Evolutionary conservation across 2,888 invertebrate genomes (phyloP), one percentile per base, ranked within the genome.

Genomic region (Adelognathus sp.): DNA sequence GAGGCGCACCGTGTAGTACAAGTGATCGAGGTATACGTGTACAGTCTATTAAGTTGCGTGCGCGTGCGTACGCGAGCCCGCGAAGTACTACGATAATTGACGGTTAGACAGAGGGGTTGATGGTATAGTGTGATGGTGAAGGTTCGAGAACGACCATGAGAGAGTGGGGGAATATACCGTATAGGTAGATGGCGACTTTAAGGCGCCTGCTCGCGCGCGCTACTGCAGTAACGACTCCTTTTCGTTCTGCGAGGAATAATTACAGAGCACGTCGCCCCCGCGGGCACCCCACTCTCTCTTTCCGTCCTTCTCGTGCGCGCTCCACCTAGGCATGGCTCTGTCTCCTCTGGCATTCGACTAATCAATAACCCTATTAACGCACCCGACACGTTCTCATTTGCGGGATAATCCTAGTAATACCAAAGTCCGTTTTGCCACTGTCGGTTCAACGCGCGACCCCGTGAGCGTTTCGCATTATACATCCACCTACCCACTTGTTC

Each of bases 311-410:
- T 54, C 39, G n/a, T 27, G 36, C 63, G 31, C 71, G 50, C 69
- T 46, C n/a, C 16, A 24, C n/a, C 39, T 21, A 54, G 44, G 16
- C 67, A 36, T n/a, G n/a, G 50, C 56, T 79, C 79, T 69, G 63
- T 72, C 76, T 79, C 76, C 72, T 76, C 80, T 83, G 71, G 73
- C 81, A 82, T 84, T 82, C 76, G 71, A 78, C 82, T 84, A 83
- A 87, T 87, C 86, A 84, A 86, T 86, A 86, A 85, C 76, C 83
- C 84, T 83, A 85, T 87, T 86, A 86, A 85, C 84, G 82, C 80
- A 78, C 79, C 79, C 81, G 81, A 76, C 84, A 81, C 82, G 78
- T 81, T 84, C 85, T 84, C 83, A 82, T 86, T 86, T 84, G 82
- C 79, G 78, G n/a, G 78, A 79, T 82, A 81, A 83, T 83, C 81